Evolutionary conservation across 2,797 vertebrate genomes (phyloP).

Genomic region (Anas flavirostris): DNA sequence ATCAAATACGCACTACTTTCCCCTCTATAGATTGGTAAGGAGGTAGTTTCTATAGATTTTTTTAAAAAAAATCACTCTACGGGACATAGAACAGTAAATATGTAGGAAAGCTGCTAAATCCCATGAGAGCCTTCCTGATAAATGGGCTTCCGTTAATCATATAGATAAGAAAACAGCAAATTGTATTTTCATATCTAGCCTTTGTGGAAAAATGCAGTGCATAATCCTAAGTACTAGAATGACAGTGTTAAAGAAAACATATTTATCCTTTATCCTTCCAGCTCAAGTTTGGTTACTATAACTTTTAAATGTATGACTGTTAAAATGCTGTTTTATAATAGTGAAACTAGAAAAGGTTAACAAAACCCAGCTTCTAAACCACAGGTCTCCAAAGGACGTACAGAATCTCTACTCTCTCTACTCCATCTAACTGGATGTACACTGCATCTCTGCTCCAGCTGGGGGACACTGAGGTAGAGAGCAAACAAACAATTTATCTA

Average conservation of each 20-base stretch:
- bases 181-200: neutral
- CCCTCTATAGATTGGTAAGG: neutral
- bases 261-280: neutral
- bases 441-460: neutral
- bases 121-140: neutral
- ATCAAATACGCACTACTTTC: neutral
- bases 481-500: neutral
- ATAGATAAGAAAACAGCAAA: slow-evolving; percentile 7
- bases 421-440: neutral
- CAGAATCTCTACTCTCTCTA: neutral
- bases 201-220: neutral
- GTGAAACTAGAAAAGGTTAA: neutral
- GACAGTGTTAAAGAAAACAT: neutral
- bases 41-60: neutral
- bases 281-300: neutral
- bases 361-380: neutral
- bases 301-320: neutral
- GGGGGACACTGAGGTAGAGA: neutral
- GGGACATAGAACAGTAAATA: neutral
- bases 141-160: neutral
- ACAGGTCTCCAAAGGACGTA: neutral
- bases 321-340: neutral
- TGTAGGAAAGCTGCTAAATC: neutral
- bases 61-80: neutral
- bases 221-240: neutral